Base-by-base conservation (phyloP, 2,888 invertebrate species). In the Tetheella fluctuosa region DNA sequence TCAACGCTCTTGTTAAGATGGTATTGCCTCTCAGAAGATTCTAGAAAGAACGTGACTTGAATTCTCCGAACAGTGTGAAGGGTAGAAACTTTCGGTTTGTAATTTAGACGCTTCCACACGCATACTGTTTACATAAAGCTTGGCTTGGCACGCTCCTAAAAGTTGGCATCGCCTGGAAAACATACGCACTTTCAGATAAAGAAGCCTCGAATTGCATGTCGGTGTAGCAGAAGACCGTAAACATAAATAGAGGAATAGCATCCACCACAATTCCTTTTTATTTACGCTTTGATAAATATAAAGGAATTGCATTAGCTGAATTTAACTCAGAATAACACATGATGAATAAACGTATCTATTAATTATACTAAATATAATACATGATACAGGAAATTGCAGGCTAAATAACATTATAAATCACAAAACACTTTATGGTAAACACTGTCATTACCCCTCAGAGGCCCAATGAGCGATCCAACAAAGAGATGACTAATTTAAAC, bases 401-500 rank as follows among this genome's bases (percentile, higher is more conserved):
- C 30, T 12, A 37, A 55, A 48, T 48, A 34, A 34, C 54, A 17
- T 57, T 63, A 62, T 63, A 59, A 64, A 67, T 73, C 65, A 67
- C 61, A 64, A 59, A 66, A 60, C 54, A 63, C 62, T 69, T 64
- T 67, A 65, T 67, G 63, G 62, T 61, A 70, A 70, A 71, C 77
- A 68, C 64, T 70, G 69, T 72, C 74, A 80, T 73, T 70, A 70
- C 69, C 67, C 76, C 76, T 73, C 67, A 69, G 71, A 69, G 76
- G 66, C 67, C 69, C 67, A 64, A 62, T 53, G 58, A 61, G 65
- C 60, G 70, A 69, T 77, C 73, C 72, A 80, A 84, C 84, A 84
- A 83, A 84, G 84, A 79, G 72, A 81, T 84, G 84, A 84, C 84
- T 85, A 84, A 85, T 83, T 81, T 78, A 37, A 74, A 78, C 76